A percentile compares a stretch with the other conserved stretches of the same genome.
These are phyloP conservation scores for Adrianichthys oophorus DNA, from an alignment of 2,797 vertebrate species.

Conservation along the genomic window DNA sequence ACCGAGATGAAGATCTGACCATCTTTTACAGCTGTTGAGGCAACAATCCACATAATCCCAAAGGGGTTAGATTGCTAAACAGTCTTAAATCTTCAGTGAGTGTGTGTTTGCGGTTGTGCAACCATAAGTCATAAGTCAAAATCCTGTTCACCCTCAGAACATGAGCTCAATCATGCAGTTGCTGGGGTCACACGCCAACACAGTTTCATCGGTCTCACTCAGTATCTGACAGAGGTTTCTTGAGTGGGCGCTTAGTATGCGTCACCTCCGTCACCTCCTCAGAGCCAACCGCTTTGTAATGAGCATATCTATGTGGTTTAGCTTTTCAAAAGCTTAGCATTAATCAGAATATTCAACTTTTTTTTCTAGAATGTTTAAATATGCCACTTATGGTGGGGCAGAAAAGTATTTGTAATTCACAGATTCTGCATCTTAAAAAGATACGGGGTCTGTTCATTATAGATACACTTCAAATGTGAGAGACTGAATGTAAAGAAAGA, in stretches of 20 bases:
- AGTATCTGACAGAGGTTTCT: constrained; percentile 48
- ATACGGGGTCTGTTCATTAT: no score
- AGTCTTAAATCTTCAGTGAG: neutral
- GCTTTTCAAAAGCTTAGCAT: constrained; percentile 30
- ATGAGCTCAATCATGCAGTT: constrained; percentile 34
- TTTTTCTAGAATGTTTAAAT: neutral
- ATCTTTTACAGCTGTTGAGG: neutral
- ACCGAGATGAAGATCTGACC: neutral
- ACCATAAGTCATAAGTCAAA: constrained; percentile 9
- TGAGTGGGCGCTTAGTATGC: constrained; percentile 23
- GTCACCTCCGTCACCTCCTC: constrained; percentile 16
- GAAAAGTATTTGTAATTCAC: no score
- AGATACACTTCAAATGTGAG: no score
- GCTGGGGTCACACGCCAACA: constrained; percentile 22
- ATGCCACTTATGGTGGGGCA: no score
- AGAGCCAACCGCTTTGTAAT: constrained; percentile 31
- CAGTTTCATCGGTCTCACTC: constrained; percentile 43
- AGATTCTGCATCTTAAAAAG: no score
- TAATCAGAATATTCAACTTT: constrained; percentile 24
- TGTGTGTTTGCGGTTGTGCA: constrained; percentile 9
- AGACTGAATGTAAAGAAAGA: no score
- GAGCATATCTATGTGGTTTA: constrained; percentile 38
- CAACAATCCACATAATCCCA: neutral
- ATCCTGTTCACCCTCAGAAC: constrained; percentile 22
- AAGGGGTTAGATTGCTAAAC: constrained; percentile 1